A percentile compares a stretch with the other conserved stretches of the same genome.
Evolutionary conservation across 2,113 vertebrate genomes (phyloP).

Genomic region (Pteruthius melanotis): DNA sequence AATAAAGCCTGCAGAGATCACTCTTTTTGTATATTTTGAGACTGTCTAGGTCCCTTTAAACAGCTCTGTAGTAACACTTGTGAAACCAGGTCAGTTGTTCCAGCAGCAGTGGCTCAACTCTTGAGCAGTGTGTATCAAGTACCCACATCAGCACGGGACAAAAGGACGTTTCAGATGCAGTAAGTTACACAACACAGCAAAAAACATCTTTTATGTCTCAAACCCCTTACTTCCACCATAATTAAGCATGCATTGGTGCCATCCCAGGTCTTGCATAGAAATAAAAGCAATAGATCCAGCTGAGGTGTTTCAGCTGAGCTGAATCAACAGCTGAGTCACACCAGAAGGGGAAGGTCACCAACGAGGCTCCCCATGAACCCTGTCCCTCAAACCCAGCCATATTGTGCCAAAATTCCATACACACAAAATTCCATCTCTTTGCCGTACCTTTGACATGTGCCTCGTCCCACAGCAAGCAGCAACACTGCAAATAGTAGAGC

Average conservation of each 20-base stretch:
- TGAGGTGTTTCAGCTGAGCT: background rate
- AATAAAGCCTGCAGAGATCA: background rate
- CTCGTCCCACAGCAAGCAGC: background rate
- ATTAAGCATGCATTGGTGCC: background rate
- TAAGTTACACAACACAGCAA: background rate
- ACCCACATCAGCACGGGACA: background rate
- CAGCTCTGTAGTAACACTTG: background rate
- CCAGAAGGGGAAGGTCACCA: background rate
- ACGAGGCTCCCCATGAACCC: background rate
- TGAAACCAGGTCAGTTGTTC: background rate
- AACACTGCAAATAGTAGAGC: background rate
- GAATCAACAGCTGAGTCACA: background rate
- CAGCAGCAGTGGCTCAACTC: background rate
- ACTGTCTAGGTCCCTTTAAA: background rate
- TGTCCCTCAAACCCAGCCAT: background rate
- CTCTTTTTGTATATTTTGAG: background rate
- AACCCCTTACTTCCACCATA: background rate
- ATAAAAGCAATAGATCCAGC: background rate
- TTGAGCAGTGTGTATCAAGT: fast-evolving
- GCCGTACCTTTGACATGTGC: background rate
- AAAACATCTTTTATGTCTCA: background rate
- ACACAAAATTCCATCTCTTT: background rate
- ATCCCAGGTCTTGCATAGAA: background rate
- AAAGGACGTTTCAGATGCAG: background rate
- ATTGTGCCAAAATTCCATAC: background rate